These are phyloP conservation scores for Anthoscopus minutus DNA, from an alignment of 2,113 vertebrate genomes.

Conservation along the genomic window DNA sequence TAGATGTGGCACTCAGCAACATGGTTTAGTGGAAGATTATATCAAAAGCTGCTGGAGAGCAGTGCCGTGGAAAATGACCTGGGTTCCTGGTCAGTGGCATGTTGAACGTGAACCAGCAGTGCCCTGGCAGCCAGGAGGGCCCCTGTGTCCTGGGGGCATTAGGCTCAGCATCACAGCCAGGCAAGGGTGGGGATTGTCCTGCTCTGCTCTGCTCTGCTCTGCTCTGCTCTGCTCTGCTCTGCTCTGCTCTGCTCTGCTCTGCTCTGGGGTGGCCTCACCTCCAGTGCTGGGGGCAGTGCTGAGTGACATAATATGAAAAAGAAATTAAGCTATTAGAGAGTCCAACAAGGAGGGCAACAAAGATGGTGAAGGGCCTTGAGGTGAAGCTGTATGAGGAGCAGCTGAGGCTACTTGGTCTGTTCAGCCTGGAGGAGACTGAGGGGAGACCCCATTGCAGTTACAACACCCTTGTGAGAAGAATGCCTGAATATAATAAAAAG, in stretches of 20 bases:
- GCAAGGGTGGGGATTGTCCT: background rate
- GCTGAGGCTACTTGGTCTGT: background rate
- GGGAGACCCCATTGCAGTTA: no score
- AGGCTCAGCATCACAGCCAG: rapidly evolving
- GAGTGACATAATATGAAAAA: background rate
- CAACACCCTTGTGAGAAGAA: background rate
- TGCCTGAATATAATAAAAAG: background rate
- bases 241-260: no score
- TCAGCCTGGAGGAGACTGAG: background rate
- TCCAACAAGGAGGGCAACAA: no score
- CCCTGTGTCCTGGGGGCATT: rapidly evolving
- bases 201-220: background rate
- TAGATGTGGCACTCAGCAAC: background rate
- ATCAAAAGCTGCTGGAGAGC: background rate
- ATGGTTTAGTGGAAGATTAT: background rate
- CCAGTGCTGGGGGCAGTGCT: rapidly evolving
- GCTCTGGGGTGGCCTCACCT: rapidly evolving
- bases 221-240: rapidly evolving
- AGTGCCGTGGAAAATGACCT: background rate
- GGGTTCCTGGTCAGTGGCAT: rapidly evolving
- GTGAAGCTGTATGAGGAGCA: rapidly evolving
- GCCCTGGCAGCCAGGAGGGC: background rate
- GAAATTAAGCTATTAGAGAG: background rate
- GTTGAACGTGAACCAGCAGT: background rate
- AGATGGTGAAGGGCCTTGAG: background rate